Percentiles rank a stretch among this genome's conserved stretches.
Evolutionary conservation across 2,113 vertebrate genomes (phyloP).

Genomic region (Antechinus flavipes): DNA sequence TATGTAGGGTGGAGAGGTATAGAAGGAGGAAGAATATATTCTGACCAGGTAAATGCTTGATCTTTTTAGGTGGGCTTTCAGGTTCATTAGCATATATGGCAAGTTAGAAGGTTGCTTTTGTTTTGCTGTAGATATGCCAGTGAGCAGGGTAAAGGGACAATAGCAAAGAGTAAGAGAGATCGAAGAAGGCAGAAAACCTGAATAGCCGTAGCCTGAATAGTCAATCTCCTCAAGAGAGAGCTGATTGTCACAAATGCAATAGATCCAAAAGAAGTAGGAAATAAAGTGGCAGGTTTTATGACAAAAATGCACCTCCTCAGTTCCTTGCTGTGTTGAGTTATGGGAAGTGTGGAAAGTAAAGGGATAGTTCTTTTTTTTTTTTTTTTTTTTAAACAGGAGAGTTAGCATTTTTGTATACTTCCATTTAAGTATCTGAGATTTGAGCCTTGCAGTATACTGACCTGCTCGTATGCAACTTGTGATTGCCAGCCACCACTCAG

Average conservation of each 20-base stretch:
- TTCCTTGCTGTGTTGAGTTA: neutral
- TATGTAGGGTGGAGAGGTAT: neutral
- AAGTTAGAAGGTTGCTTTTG: neutral
- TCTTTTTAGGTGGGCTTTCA: neutral
- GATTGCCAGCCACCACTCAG: slow-evolving; percentile 90
- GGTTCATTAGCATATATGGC: neutral
- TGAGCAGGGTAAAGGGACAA: neutral
- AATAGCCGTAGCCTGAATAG: neutral
- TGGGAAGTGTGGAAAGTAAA: neutral
- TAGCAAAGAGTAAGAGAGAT: neutral
- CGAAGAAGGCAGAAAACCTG: neutral
- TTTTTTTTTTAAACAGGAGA: neutral
- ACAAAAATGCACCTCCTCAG: neutral
- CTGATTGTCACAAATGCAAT: neutral
- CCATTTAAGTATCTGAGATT: neutral
- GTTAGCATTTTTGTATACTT: neutral
- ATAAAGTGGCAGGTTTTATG: neutral
- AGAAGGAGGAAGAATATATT: neutral
- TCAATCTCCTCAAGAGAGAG: neutral
- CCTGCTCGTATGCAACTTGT: slow-evolving; percentile 89
- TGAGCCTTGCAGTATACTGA: slow-evolving; percentile 61
- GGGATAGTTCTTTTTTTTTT: neutral
- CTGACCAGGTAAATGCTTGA: neutral
- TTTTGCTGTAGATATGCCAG: neutral
- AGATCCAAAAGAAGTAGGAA: neutral